phyloP scores from a whole-genome alignment of 2,888 invertebrate genomes.

The Sympetrum striolatum region DNA sequence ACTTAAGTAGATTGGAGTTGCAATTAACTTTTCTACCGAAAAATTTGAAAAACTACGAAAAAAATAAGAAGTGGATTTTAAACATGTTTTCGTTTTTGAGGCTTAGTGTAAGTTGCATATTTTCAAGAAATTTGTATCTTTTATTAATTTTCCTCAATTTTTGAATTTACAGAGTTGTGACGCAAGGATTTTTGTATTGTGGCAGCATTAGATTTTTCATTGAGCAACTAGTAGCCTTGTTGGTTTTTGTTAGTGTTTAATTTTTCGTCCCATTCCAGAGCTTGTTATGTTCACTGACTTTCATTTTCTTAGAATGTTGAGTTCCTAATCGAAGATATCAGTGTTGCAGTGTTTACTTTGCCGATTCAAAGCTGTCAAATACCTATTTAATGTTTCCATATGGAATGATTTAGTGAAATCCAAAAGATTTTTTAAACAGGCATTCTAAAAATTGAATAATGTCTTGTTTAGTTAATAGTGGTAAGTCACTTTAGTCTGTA shows the following conservation, averaged over 20 bases:
- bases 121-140: not conserved
- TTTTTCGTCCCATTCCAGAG: conserved; percentile 35
- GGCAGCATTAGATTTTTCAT: conserved; percentile 34
- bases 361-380: conserved; percentile 5
- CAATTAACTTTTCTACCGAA: conserved; percentile 8
- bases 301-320: conserved; percentile 28
- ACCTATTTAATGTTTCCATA: conserved; percentile 37
- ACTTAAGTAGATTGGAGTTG: conserved; percentile 32
- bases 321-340: conserved; percentile 21
- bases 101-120: conserved; percentile 9
- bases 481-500: conserved; percentile 46
- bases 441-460: conserved; percentile 25
- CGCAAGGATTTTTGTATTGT: not conserved
- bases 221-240: conserved; percentile 35
- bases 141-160: not conserved
- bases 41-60: not conserved
- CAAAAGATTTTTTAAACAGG: conserved; percentile 20
- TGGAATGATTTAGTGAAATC: conserved; percentile 23
- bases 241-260: conserved; percentile 24
- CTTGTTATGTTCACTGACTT: conserved; percentile 19
- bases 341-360: conserved; percentile 4
- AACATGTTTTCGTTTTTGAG: not conserved
- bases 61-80: not conserved
- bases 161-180: not conserved
- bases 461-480: conserved; percentile 44